phyloP scores from a whole-genome alignment of 2,888 invertebrate genomes.

The Rotaria magnacalcarata region DNA sequence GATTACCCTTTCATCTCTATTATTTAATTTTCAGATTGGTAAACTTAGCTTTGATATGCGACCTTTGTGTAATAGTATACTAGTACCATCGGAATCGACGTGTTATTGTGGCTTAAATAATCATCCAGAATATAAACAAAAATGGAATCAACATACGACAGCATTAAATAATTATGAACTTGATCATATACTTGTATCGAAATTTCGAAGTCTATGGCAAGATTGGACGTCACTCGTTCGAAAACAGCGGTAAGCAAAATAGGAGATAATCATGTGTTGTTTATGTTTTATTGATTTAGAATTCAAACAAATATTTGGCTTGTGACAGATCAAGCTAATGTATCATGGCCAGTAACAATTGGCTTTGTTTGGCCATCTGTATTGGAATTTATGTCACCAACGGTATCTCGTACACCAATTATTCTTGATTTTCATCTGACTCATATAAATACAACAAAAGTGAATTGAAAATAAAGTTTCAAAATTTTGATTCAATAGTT shows the following conservation, averaged over 20 bases:
- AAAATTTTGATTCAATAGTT: background rate
- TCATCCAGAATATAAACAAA: constrained; percentile 22
- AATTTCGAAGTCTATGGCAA: constrained; percentile 23
- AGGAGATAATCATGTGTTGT: background rate
- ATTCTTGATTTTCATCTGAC: constrained; percentile 13
- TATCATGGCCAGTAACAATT: background rate
- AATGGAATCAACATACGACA: background rate
- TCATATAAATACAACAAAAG: background rate
- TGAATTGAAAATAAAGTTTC: background rate
- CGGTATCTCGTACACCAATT: background rate
- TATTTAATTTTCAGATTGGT: background rate
- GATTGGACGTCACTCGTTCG: constrained; percentile 4
- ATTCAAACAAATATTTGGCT: constrained; percentile 16
- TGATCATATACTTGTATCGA: background rate
- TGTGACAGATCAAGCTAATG: background rate
- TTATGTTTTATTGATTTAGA: background rate
- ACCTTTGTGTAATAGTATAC: background rate
- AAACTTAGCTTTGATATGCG: background rate
- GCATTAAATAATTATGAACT: background rate
- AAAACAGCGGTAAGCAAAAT: background rate
- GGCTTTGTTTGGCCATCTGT: background rate
- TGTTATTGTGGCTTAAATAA: constrained; percentile 36
- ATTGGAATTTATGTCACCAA: background rate
- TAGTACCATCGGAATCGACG: background rate
- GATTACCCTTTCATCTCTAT: background rate